Base-by-base conservation (phyloP, 1,140 invertebrate species). In the Diabrotica virgifera region DNA sequence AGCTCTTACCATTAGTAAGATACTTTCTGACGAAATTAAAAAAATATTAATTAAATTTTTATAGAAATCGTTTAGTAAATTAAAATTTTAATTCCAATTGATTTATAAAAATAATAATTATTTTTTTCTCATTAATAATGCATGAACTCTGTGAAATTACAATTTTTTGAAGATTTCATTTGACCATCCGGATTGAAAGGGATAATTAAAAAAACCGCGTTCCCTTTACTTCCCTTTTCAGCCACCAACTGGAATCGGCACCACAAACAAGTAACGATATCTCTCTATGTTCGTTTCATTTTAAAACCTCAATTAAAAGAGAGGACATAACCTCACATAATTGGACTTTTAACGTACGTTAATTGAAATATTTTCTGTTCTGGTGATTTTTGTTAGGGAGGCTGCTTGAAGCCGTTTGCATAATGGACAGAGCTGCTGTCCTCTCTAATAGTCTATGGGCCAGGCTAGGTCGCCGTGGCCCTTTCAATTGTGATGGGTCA, bases 341-440 rank as follows among this genome's bases (percentile, higher is more conserved):
- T 46, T 46, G 40, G 2, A 46, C 40, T 46, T 46, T 46, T 46
- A 46, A n/a, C 40, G 40, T 46, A 46, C n/a, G 40, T 46, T 46
- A n/a, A 46, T 46, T 46, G 40, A 46, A n/a, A 46, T 46, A 46
- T 46, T 46, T 46, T 46, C 24, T 24, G n/a, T 46, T 46, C 40
- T 46, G 40, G 40, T 8, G 40, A 46, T 46, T 46, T 46, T 8
- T 46, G 8, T 46, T 46, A 46, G 24, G 24, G 24, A 24, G 24
- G 24, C 24, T 24, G 24, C 24, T 24, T 24, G 24, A 24, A 24
- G 24, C 24, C 24, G 24, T 24, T 24, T 24, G 24, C 24, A 24
- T 24, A 24, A 24, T 24, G 24, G 24, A 24, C 24, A n/a, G n/a
- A n/a, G 24, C 24, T 24, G 24, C 24, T 24, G 24, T 24, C 24